A percentile compares a stretch with the other conserved stretches of the same genome.
Conservation (phyloP, 2,888 invertebrate genomes). For the Sicus ferrugineus region DNA sequence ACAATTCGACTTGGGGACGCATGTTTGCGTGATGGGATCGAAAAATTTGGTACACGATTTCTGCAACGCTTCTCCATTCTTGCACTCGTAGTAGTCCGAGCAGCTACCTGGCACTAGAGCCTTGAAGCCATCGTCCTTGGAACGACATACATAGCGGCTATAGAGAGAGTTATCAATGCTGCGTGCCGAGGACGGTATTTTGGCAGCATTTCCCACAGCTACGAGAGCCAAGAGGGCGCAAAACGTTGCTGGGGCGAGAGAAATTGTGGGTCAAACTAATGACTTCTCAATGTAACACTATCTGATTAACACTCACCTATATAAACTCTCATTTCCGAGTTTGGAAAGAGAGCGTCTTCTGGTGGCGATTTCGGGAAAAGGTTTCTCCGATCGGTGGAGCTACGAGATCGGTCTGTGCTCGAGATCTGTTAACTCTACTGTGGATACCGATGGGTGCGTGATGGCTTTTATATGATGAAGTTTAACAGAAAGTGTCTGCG, state of each 20-base stretch:
- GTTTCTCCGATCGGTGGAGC: neutral
- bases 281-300: no score
- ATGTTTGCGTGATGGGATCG: constrained; percentile 48
- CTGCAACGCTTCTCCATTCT: constrained; percentile 45
- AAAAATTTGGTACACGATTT: constrained; percentile 48
- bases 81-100: constrained; percentile 55
- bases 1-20: constrained; percentile 50
- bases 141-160: constrained; percentile 51
- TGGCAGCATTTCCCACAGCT: constrained; percentile 45
- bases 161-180: constrained; percentile 50
- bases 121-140: constrained; percentile 52
- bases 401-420: neutral
- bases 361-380: neutral
- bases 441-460: no score
- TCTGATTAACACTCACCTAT: constrained; percentile 36
- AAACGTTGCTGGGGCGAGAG: constrained; percentile 35
- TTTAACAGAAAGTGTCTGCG: neutral
- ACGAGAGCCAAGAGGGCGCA: constrained; percentile 40
- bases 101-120: constrained; percentile 59
- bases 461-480: constrained; percentile 19
- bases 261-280: neutral
- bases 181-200: constrained; percentile 38
- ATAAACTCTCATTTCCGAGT: constrained; percentile 33
- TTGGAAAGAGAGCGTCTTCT: neutral
- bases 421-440: constrained; percentile 1